These are phyloP conservation scores for Sisor rabdophorus DNA, from an alignment of 2,113 vertebrate genomes.

Conservation along the genomic window DNA sequence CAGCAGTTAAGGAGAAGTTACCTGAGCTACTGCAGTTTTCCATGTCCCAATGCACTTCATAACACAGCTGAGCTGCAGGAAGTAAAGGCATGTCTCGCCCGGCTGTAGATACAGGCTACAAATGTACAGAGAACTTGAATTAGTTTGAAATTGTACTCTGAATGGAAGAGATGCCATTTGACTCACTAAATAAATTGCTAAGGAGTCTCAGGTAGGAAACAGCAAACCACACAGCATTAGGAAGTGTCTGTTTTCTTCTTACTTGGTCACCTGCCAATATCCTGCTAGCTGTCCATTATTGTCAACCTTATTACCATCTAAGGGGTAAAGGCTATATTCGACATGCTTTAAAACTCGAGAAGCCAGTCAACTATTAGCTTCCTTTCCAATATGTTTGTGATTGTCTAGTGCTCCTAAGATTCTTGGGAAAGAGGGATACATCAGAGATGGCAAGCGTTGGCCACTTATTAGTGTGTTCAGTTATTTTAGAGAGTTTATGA, in stretches of 20 bases:
- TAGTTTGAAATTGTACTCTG: conserved; percentile 4
- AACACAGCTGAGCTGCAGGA: conserved; percentile 65
- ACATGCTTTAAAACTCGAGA: neutral
- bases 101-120: conserved; percentile 67
- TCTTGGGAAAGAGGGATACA: no score
- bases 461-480: no score
- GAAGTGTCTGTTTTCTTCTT: neutral
- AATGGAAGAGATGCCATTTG: neutral
- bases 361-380: neutral
- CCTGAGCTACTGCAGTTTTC: conserved; percentile 65
- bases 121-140: conserved; percentile 31
- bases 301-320: neutral
- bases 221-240: conserved; percentile 11
- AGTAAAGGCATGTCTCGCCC: conserved; percentile 67
- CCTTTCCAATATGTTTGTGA: no score
- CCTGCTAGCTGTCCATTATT: no score
- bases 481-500: no score
- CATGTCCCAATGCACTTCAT: conserved; percentile 79
- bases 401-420: neutral
- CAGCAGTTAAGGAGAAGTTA: conserved; percentile 58
- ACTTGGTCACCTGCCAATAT: neutral
- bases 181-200: conserved; percentile 17
- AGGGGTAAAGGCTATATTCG: neutral
- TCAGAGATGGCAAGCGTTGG: no score
- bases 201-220: conserved; percentile 9